Percentiles rank a stretch among this genome's conserved stretches.
Evolutionary conservation across 2,113 vertebrate genomes (phyloP).

Genomic region (Chaetodon trifascialis): DNA sequence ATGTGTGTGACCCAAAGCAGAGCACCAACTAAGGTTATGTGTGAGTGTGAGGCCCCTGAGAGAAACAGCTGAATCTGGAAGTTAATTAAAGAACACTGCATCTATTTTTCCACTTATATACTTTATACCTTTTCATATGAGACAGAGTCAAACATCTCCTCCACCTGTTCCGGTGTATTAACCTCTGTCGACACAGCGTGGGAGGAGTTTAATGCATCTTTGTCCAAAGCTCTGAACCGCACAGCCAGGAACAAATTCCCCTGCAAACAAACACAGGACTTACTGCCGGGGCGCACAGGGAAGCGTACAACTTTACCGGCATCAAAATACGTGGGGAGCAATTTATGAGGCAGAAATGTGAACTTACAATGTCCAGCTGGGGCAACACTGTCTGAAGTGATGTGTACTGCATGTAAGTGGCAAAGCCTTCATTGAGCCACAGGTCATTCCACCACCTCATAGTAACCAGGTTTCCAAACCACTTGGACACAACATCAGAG

Average conservation of each 20-base stretch:
- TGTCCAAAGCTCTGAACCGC: constrained; percentile 89
- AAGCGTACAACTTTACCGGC: neutral
- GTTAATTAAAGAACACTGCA: neutral
- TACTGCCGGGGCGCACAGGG: neutral
- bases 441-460: constrained; percentile 99
- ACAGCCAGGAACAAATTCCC: constrained; percentile 89
- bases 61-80: constrained; percentile 1
- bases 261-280: constrained; percentile 78
- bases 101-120: neutral
- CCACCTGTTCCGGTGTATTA: constrained; percentile 90
- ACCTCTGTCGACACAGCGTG: constrained; percentile 90
- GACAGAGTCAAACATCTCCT: constrained; percentile 96
- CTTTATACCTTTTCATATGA: constrained; percentile 93
- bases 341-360: neutral
- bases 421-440: constrained; percentile 98
- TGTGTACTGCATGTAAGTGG: constrained; percentile 94
- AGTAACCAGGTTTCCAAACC: constrained; percentile 98
- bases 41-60: neutral
- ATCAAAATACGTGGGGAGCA: neutral
- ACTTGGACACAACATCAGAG: constrained; percentile 80
- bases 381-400: constrained; percentile 87
- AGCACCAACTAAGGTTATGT: neutral
- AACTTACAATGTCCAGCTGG: constrained; percentile 89
- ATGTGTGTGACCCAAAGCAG: constrained; percentile 1
- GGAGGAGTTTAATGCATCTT: constrained; percentile 93